Percentiles rank a stretch among this genome's conserved stretches.
Evolutionary conservation across 2,113 vertebrate species (phyloP).

Genomic region (Lasiurus borealis): DNA sequence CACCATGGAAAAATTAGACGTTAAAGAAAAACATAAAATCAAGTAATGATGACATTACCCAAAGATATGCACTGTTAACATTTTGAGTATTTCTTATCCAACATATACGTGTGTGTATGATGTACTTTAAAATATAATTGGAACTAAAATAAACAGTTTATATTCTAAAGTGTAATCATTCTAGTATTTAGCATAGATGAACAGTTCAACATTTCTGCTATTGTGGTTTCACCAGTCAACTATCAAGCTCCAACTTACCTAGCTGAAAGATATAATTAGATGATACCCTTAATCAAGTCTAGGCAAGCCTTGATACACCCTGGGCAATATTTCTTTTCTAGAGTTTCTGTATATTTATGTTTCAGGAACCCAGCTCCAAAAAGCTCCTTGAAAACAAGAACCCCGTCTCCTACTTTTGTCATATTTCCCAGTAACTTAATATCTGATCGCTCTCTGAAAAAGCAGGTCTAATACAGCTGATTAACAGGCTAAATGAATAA

Average conservation of each 20-base stretch:
- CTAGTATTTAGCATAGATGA: background rate
- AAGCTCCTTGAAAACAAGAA: constrained; percentile 49
- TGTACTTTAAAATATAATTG: constrained; percentile 15
- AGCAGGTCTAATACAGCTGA: background rate
- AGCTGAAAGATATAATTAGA: background rate
- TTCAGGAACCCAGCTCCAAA: constrained; percentile 52
- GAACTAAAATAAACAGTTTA: constrained; percentile 43
- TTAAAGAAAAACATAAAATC: background rate
- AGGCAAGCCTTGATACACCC: background rate
- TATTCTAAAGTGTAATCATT: constrained; percentile 31
- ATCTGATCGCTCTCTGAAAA: background rate
- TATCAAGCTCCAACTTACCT: background rate
- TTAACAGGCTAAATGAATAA: background rate
- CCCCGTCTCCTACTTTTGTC: background rate
- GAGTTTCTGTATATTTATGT: constrained; percentile 17
- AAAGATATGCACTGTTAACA: constrained; percentile 22
- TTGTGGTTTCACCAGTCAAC: background rate
- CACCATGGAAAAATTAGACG: constrained; percentile 39
- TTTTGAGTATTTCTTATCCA: background rate
- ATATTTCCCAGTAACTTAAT: constrained; percentile 26
- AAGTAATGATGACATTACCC: background rate
- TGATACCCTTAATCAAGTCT: background rate
- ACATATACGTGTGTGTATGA: background rate
- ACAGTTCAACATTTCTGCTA: background rate
- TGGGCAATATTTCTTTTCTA: constrained; percentile 12